A percentile compares a stretch with the other conserved stretches of the same genome.
phyloP scores from a whole-genome alignment of 1,140 invertebrate species.

The Tetramorium alpestre region DNA sequence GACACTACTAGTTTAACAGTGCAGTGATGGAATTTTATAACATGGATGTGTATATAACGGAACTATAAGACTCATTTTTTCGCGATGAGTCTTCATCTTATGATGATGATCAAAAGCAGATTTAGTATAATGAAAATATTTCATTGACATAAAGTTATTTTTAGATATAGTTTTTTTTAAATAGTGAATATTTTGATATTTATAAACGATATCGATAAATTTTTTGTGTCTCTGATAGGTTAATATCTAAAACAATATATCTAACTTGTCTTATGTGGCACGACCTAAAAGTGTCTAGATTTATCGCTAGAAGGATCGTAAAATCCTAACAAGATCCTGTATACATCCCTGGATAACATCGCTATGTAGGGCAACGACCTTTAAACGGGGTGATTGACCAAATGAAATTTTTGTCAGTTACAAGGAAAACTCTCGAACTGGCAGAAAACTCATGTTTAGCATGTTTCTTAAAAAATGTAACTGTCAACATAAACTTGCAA shows the following conservation, averaged over 20 bases:
- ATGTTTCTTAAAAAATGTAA: neutral
- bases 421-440: slow-evolving; percentile 16
- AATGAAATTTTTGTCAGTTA: neutral
- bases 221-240: neutral
- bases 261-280: slow-evolving; percentile 21
- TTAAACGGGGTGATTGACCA: neutral
- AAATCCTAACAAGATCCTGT: neutral
- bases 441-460: too few relatives aligned
- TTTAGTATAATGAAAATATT: neutral
- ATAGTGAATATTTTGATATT: neutral
- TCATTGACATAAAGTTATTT: neutral
- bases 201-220: neutral
- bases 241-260: slow-evolving; percentile 42
- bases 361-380: slow-evolving; percentile 50
- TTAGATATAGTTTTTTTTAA: neutral
- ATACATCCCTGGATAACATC: slow-evolving; percentile 55
- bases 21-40: neutral
- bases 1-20: too few relatives aligned
- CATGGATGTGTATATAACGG: neutral
- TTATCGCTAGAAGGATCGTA: slow-evolving; percentile 9
- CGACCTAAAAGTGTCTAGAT: slow-evolving; percentile 51
- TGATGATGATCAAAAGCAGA: neutral
- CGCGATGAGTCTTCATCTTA: neutral
- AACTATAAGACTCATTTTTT: neutral
- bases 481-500: neutral